These are phyloP conservation scores for Sinohyriopsis cumingii DNA, from an alignment of 2,888 invertebrate genomes.

Conservation along the genomic window DNA sequence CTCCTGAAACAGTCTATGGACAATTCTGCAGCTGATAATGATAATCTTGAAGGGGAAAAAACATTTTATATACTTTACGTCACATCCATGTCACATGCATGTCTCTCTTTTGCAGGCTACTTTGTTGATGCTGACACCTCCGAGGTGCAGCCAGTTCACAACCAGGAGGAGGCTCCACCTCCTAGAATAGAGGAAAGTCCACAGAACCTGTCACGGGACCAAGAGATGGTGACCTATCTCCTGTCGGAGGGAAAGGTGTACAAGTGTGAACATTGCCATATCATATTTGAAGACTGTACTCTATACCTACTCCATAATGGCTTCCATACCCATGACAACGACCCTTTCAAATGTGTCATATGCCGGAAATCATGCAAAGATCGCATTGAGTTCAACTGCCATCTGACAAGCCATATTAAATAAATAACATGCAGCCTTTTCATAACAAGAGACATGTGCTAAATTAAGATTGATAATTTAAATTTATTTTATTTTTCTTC, in stretches of 20 bases:
- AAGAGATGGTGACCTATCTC: slow-evolving; percentile 55
- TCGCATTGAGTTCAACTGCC: slow-evolving; percentile 64
- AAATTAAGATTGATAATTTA: no score
- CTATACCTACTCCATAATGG: slow-evolving; percentile 65
- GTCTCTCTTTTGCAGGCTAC: no score
- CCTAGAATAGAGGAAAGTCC: slow-evolving; percentile 34
- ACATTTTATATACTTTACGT: no score
- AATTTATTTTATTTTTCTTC: no score
- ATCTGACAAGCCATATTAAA: slow-evolving; percentile 65
- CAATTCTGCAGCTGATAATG: slow-evolving; percentile 23
- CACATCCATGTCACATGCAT: no score
- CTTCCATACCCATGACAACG: slow-evolving; percentile 62
- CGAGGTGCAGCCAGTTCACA: slow-evolving; percentile 27
- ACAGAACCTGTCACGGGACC: slow-evolving; percentile 54
- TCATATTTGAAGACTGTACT: slow-evolving; percentile 65
- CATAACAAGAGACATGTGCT: no score
- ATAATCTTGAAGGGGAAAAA: slow-evolving; percentile 11
- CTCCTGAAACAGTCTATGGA: no score
- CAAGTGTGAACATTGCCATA: slow-evolving; percentile 65
- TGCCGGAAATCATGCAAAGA: slow-evolving; percentile 60
- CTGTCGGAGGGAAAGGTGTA: slow-evolving; percentile 60
- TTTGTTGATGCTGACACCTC: slow-evolving; percentile 4
- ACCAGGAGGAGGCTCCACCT: slow-evolving; percentile 28
- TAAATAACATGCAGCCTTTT: slow-evolving; percentile 23
- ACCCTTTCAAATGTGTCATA: slow-evolving; percentile 64